Conservation (phyloP, 1,140 invertebrate species). For the Ctenoplectra terminalis region DNA sequence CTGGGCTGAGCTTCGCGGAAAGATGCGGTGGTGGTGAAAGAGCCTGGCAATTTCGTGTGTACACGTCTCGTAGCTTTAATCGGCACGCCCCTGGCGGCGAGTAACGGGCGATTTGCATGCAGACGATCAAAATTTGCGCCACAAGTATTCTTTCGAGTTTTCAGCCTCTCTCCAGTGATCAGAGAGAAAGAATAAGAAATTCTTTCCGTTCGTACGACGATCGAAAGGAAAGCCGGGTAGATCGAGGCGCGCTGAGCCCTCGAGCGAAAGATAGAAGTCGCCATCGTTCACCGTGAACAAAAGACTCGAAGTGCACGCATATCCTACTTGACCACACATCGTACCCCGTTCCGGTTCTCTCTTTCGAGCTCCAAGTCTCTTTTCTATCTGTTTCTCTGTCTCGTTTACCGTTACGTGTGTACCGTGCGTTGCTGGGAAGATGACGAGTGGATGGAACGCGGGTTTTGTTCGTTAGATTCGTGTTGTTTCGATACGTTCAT, state of each 20-base stretch:
- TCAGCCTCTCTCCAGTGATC: background rate
- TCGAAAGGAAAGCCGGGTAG: background rate
- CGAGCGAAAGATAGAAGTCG: background rate
- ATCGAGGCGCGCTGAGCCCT: background rate
- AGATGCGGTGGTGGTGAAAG: slow-evolving; percentile 48
- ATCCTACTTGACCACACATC: slow-evolving; percentile 50
- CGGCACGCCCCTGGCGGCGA: background rate
- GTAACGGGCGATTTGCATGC: background rate
- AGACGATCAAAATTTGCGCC: background rate
- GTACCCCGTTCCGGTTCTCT: background rate
- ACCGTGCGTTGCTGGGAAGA: no score
- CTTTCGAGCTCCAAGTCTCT: no score
- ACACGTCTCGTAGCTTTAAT: slow-evolving; percentile 31
- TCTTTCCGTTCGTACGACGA: background rate
- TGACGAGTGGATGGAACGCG: no score
- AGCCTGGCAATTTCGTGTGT: background rate
- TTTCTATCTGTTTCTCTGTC: background rate
- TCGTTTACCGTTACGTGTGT: background rate
- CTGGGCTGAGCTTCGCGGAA: slow-evolving; percentile 58
- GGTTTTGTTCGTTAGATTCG: no score
- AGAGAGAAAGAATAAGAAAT: no score
- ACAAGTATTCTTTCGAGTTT: background rate
- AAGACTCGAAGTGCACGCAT: slow-evolving; percentile 66
- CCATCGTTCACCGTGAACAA: slow-evolving; percentile 37
- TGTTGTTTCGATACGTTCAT: no score